Base-by-base conservation (phyloP, 1,140 invertebrate genomes). In the Drosophila yakuba region DNA sequence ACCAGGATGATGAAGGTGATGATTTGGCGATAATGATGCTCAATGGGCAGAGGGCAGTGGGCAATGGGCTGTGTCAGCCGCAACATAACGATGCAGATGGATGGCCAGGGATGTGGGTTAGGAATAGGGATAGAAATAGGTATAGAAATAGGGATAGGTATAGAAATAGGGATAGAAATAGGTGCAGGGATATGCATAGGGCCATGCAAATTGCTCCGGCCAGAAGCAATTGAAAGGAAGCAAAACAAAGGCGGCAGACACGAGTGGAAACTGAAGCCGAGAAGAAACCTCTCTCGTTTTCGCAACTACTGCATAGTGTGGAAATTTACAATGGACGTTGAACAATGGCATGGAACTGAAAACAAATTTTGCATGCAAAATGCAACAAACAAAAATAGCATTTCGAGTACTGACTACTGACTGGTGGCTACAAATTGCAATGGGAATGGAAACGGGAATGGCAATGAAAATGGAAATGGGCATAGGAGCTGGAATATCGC, bases 341-440 rank as follows among this genome's bases (percentile, higher is more conserved):
- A 79, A 86, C 78, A 88, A 79, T 75, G 75, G 52, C 10, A 23
- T 50, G 5, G 45, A 55, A 69, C 41, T 69, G 62, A 85, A 86
- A 77, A 77, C 80, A 82, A 82, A 88, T 86, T 86, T 86, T 83
- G 83, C 83, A 86, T 86, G 75, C 71, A 44, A 79, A 88, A 76
- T 57, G 71, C 67, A 88, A 66, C 83, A 88, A 80, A 88, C 60
- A 88, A 72, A 64, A 39, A 50, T 71, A 50, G 51, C 3, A 68
- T 54, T 54, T 47, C 8, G 1, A 8, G 23, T 36, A 66, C 20
- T 41, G 32, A 17, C 41, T 43, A 7, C 28, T 28, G n/a, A 5
- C 28, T 25, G 35, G 36, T 11, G 36, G 17, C 17, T 17, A 17
- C 12, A 38, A 20, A 61, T 39, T 5, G 38, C 12, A 25, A 44